Base-by-base conservation (phyloP, 2,888 invertebrate species). In the Barypeithes pellucidus region DNA sequence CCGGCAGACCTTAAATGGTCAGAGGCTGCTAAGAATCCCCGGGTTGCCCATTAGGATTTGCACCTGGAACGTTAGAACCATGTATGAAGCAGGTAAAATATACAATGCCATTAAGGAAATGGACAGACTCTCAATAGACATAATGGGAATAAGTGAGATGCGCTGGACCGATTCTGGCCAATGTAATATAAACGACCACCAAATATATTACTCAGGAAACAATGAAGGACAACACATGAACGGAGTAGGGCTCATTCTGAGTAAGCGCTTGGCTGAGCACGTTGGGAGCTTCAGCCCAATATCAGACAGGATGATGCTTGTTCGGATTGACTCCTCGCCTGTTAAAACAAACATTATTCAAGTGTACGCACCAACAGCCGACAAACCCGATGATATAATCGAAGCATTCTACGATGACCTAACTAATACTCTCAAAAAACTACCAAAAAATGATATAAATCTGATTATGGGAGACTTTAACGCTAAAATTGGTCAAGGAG, bases 281-380 rank as follows among this genome's bases (percentile, higher is more conserved):
- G 24, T 24, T 2, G 5, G 2, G 5, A 24, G 24, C 5, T 24
- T 24, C n/a, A 39, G 39, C 39, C 39, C 67, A 24, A 36, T 39
- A 24, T 66, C 41, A 43, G 36, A 29, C 54, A 45, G 65, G 22
- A 22, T 50, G 33, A 50, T 11, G 24, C 60, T n/a, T 14, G 50
- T 24, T 41, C 39, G 24, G 22, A 63, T 47, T 16, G 54, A 22
- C 59, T 29, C 59, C 16, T 9, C 12, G 33, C 33, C 24, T 16
- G 12, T 57, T 14, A 29, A 22, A 57, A 18, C 16, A 20, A 57
- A 57, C 12, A 22, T 50, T 22, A 50, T 50, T 50, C 50, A 50
- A 50, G 50, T 50, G 20, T 50, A 50, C 22, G 50, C 50, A 14
- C 22, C 50, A 50, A 50, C 50, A 20, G 18, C 50, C 9, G 50